These are phyloP conservation scores for Lasioglossum marginatum DNA, from an alignment of 2,888 invertebrate genomes.

Conservation along the genomic window DNA sequence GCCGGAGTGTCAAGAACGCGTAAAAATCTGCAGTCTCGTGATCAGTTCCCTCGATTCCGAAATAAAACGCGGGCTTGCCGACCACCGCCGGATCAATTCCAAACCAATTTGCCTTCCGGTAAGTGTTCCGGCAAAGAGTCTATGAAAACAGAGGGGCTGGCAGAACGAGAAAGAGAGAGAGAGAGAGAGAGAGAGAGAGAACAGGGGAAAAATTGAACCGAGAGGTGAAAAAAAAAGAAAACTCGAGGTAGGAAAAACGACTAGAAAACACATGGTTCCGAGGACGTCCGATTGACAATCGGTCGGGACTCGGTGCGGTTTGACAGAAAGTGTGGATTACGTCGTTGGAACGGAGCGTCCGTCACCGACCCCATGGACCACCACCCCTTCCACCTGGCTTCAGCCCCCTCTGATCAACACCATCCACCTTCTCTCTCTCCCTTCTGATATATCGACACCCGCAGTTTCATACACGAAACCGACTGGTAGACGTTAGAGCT, in stretches of 20 bases:
- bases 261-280: not conserved
- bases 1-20: not conserved
- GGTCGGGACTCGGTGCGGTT: conserved; percentile 51
- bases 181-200: not conserved
- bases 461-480: conserved; percentile 68
- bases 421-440: conserved; percentile 53
- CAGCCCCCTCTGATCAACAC: conserved; percentile 61
- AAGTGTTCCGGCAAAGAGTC: conserved; percentile 3
- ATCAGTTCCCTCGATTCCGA: not conserved
- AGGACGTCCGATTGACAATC: conserved; percentile 40
- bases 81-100: not conserved
- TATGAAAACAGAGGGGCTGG: not conserved
- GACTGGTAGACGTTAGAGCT: conserved; percentile 58
- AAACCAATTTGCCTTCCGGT: conserved; percentile 1
- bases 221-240: not conserved
- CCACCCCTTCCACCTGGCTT: conserved; percentile 37
- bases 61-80: not conserved
- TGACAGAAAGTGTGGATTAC: conserved; percentile 68
- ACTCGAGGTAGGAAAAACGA: not conserved
- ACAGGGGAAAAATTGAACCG: not conserved
- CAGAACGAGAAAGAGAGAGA: not conserved
- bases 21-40: not conserved
- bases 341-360: conserved; percentile 69
- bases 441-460: conserved; percentile 47
- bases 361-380: conserved; percentile 69